Evolutionary conservation across 92 coral and sea anemone species (phyloP).

Genomic region (Scolanthus callimorphus): DNA sequence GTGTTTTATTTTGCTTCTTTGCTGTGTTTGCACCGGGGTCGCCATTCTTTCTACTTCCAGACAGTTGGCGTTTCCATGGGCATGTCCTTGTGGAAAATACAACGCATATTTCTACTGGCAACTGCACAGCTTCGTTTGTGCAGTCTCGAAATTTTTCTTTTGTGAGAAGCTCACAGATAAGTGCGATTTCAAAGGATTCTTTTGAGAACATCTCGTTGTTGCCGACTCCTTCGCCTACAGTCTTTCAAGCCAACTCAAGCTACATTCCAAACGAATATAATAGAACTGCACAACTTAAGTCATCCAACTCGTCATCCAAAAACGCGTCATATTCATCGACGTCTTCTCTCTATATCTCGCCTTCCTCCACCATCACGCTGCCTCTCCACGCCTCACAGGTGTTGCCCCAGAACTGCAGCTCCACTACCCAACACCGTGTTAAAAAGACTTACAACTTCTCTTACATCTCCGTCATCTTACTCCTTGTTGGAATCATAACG

Average conservation of each 20-base stretch:
- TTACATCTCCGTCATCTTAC: constrained; percentile 71
- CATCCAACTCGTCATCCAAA: too few species aligned
- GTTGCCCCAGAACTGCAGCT: constrained; percentile 7
- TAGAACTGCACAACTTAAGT: too few species aligned
- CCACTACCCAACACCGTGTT: constrained; percentile 8
- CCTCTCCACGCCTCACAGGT: not conserved
- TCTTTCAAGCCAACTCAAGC: too few species aligned
- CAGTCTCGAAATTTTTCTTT: not conserved
- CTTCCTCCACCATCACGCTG: not conserved
- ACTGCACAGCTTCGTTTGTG: constrained; percentile 1
- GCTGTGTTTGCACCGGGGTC: constrained; percentile 94
- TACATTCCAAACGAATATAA: not conserved
- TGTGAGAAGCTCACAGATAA: too few species aligned
- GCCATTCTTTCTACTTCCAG: constrained; percentile 76
- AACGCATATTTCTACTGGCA: constrained; percentile 10
- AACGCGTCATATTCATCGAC: too few species aligned
- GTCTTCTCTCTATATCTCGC: not conserved
- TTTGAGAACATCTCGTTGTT: not conserved
- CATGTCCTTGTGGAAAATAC: not conserved
- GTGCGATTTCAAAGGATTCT: not conserved
- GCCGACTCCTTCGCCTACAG: not conserved
- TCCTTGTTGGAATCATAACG: constrained; percentile 75
- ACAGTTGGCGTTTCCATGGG: constrained; percentile 28
- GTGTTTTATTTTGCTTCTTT: constrained; percentile 73
- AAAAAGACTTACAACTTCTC: constrained; percentile 28